Percentiles rank a stretch among this genome's conserved stretches.
Evolutionary conservation across 2,113 vertebrate species (phyloP).

Genomic region (Barnardius zonarius): DNA sequence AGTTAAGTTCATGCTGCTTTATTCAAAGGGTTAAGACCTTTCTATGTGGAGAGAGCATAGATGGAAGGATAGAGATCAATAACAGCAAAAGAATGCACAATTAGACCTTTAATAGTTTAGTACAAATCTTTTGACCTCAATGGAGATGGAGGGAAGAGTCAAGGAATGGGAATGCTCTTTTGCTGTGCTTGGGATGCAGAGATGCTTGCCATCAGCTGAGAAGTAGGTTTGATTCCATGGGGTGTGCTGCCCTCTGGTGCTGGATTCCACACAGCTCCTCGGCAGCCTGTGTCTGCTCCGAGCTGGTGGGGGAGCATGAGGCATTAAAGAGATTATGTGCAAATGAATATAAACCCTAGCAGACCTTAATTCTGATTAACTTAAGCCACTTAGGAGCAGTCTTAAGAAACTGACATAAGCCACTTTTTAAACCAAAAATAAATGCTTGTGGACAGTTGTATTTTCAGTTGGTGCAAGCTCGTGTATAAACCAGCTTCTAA

Average conservation of each 20-base stretch:
- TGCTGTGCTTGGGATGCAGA: background rate
- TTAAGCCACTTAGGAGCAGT: slow-evolving; percentile 3
- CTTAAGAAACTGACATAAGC: slow-evolving; percentile 41
- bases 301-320: background rate
- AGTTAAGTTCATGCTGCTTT: background rate
- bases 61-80: background rate
- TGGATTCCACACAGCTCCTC: background rate
- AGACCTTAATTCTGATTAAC: slow-evolving; percentile 16
- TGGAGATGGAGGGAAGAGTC: background rate
- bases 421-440: slow-evolving; percentile 46
- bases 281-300: accelerated
- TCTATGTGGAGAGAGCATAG: background rate
- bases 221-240: background rate
- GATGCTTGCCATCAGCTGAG: background rate
- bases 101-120: background rate
- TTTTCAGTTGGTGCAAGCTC: background rate
- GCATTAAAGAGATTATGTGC: background rate
- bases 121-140: background rate
- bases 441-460: background rate
- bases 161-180: background rate
- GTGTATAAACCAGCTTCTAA: background rate
- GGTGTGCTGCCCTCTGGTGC: slow-evolving; percentile 67
- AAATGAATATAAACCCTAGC: background rate
- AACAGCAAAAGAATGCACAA: background rate
- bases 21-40: background rate